These are phyloP conservation scores for Labeo catla DNA, from an alignment of 2,113 vertebrate genomes.

Conservation along the genomic window DNA sequence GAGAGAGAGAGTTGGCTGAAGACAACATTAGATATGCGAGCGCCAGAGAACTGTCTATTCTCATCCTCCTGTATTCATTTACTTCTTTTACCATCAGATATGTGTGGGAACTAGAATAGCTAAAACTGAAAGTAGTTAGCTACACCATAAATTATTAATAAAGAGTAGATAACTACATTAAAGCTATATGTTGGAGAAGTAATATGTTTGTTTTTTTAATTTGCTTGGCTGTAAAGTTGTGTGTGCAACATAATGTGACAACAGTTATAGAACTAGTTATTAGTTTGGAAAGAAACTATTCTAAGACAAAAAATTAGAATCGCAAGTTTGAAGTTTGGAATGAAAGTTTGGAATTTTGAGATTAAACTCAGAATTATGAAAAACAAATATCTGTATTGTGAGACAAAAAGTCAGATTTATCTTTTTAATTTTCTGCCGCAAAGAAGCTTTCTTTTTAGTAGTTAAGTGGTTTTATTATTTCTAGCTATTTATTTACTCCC, in stretches of 20 bases:
- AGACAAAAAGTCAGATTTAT: no score
- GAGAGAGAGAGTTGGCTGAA: conserved; percentile 60
- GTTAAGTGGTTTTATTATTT: not conserved
- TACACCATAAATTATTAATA: not conserved
- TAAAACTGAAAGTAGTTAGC: not conserved
- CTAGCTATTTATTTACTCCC: not conserved
- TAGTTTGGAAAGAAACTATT: not conserved
- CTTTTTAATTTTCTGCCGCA: not conserved
- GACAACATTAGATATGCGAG: conserved; percentile 69
- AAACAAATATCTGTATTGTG: no score
- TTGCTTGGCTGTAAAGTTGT: not conserved
- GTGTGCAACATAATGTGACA: not conserved
- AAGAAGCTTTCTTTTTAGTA: not conserved
- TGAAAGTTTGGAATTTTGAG: not conserved
- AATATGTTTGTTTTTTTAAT: not conserved
- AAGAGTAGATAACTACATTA: not conserved
- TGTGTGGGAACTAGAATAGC: not conserved
- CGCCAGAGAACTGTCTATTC: conserved; percentile 71
- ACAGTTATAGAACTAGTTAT: not conserved
- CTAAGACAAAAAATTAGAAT: not conserved
- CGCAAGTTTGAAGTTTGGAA: not conserved
- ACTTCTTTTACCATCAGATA: conserved; percentile 41
- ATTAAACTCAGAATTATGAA: not conserved
- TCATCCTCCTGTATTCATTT: conserved; percentile 59
- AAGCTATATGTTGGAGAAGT: not conserved